A percentile compares a stretch with the other conserved stretches of the same genome.
Conservation (phyloP, 2,888 invertebrate genomes). For the Galeopsomyia nigrocyanea region DNA sequence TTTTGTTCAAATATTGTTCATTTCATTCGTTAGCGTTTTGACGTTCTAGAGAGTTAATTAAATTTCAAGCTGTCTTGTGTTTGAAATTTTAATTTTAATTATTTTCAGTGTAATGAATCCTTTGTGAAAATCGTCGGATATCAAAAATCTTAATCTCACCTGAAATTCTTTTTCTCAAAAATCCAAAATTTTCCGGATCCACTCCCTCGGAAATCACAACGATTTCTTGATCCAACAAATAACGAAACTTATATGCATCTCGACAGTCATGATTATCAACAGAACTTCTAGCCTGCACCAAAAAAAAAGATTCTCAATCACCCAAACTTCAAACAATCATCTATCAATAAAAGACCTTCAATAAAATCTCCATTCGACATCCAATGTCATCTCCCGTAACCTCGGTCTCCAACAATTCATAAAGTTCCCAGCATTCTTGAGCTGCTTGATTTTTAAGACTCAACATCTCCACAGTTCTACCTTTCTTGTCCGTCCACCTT, state of each 20-base stretch:
- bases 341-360: conserved; percentile 69
- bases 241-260: conserved; percentile 73
- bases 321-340: not conserved
- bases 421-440: conserved; percentile 80
- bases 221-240: conserved; percentile 80
- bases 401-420: conserved; percentile 75
- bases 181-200: conserved; percentile 73
- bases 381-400: conserved; percentile 60
- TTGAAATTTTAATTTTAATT: too few relatives aligned
- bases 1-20: too few relatives aligned
- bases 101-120: too few relatives aligned
- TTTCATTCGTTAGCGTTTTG: too few relatives aligned
- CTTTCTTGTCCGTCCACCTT: conserved; percentile 82
- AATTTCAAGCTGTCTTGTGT: too few relatives aligned
- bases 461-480: conserved; percentile 81
- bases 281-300: conserved; percentile 60
- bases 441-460: conserved; percentile 85
- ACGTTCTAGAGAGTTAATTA: too few relatives aligned
- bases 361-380: conserved; percentile 79
- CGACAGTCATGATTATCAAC: conserved; percentile 74
- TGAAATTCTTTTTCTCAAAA: conserved; percentile 76
- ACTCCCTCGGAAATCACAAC: conserved; percentile 77
- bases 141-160: conserved; percentile 50
- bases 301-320: not conserved
- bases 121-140: too few relatives aligned